Evolutionary conservation across 2,113 vertebrate species (phyloP).

Genomic region (Turdus rufiventris): DNA sequence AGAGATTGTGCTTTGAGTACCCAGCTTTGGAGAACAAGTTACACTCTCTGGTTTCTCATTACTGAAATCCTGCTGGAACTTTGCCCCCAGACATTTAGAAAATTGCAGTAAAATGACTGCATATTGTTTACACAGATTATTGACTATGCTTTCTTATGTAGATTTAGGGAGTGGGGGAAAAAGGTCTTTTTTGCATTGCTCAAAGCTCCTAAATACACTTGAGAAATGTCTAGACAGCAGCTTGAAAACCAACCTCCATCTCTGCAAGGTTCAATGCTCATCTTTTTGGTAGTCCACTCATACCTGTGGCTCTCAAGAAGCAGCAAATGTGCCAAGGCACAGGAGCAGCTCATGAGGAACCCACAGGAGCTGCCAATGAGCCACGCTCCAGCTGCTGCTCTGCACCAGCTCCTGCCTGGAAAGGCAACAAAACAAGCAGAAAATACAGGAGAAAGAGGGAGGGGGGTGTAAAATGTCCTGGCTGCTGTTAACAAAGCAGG

Average conservation of each 20-base stretch:
- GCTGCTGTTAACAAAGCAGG: neutral
- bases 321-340: neutral
- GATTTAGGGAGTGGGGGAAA: neutral
- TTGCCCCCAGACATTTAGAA: neutral
- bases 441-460: neutral
- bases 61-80: conserved; percentile 14
- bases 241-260: neutral
- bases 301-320: neutral
- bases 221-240: conserved; percentile 21
- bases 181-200: neutral
- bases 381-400: neutral
- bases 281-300: neutral
- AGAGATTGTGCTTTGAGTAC: neutral
- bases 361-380: neutral
- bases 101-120: neutral
- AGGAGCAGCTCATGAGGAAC: neutral
- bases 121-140: conserved; percentile 41
- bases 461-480: neutral
- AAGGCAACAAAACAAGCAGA: neutral
- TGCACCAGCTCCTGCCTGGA: neutral
- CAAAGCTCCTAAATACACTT: neutral
- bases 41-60: conserved; percentile 27
- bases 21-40: neutral
- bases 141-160: neutral
- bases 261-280: neutral